phyloP scores from a whole-genome alignment of 2,888 invertebrate species.

The Eudasyphora cyanicolor region DNA sequence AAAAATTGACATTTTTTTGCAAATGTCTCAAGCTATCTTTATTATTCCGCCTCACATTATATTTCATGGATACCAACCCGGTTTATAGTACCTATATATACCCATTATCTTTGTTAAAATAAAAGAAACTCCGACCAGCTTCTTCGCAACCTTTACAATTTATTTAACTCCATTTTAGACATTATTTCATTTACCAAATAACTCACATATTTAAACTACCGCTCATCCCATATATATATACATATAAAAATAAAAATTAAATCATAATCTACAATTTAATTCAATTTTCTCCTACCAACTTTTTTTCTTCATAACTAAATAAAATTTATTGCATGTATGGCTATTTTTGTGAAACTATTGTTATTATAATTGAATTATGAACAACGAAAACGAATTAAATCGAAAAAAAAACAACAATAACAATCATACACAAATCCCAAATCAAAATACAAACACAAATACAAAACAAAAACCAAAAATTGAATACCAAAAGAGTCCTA shows the following conservation, averaged over 20 bases:
- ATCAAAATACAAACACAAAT: constrained; percentile 64
- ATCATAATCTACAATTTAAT: constrained; percentile 23
- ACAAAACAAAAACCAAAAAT: constrained; percentile 49
- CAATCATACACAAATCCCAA: constrained; percentile 7
- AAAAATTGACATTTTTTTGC: too few species aligned
- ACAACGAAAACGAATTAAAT: neutral
- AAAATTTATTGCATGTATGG: constrained; percentile 57
- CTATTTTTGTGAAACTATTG: constrained; percentile 19
- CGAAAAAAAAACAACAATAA: constrained; percentile 10
- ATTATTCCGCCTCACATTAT: too few species aligned
- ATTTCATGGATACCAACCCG: too few species aligned
- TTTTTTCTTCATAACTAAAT: constrained; percentile 29
- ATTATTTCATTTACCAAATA: neutral
- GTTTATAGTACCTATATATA: too few species aligned
- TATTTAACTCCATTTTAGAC: neutral
- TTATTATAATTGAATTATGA: constrained; percentile 49
- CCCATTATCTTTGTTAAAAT: too few species aligned
- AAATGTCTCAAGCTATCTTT: too few species aligned
- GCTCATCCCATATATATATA: neutral
- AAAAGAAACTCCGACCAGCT: neutral
- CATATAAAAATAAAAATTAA: neutral
- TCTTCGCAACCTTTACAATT: neutral
- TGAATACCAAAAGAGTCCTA: constrained; percentile 56
- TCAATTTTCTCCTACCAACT: constrained; percentile 21
- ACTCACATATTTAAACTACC: neutral